Evolutionary conservation across 2,888 invertebrate species (phyloP).

Genomic region (Schizaphis graminum): DNA sequence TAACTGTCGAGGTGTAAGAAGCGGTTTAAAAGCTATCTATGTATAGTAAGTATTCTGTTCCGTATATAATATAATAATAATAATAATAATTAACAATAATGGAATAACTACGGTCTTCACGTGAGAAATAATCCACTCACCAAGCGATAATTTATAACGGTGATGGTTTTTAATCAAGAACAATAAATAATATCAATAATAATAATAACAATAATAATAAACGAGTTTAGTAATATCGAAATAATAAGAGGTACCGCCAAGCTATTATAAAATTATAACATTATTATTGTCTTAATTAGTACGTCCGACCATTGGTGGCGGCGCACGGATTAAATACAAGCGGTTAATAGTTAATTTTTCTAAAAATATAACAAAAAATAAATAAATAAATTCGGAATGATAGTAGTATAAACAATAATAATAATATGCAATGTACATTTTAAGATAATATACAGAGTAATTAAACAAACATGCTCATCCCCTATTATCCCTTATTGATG

Average conservation of each 20-base stretch:
- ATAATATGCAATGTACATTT: constrained; percentile 58
- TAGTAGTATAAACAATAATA: constrained; percentile 3
- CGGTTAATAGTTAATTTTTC: not conserved
- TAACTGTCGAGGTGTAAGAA: constrained; percentile 57
- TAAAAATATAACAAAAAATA: constrained; percentile 10
- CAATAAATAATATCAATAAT: constrained; percentile 21
- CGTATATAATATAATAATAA: not conserved
- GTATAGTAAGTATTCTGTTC: not conserved
- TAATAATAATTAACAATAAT: constrained; percentile 1
- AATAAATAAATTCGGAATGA: constrained; percentile 21
- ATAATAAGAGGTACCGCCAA: not conserved
- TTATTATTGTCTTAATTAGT: constrained; percentile 28
- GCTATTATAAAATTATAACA: not conserved
- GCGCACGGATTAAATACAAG: constrained; percentile 43
- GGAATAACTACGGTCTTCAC: constrained; percentile 48
- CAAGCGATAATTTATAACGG: constrained; percentile 37
- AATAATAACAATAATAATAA: not conserved
- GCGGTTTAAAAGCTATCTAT: constrained; percentile 52
- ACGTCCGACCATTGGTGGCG: not conserved
- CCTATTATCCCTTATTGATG: not conserved
- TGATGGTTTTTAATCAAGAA: constrained; percentile 31
- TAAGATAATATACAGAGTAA: constrained; percentile 20
- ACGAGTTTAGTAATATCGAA: not conserved
- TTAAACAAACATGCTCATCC: not conserved
- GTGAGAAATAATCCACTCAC: constrained; percentile 42